Base-by-base conservation (phyloP, 2,113 vertebrate genomes). In the Cheirogaleus medius region DNA sequence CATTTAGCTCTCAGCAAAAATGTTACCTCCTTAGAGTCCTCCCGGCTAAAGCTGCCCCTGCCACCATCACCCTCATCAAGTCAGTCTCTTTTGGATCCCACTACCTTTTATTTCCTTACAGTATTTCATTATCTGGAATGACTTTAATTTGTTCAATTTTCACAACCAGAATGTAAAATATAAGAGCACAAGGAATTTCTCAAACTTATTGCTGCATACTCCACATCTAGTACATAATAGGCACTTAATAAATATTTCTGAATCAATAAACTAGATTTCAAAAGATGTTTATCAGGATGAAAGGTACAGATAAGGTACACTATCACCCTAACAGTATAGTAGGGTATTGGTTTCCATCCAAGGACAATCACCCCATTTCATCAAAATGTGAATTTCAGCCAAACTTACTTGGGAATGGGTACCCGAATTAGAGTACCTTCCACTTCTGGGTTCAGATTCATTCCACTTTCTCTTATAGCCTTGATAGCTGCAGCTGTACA, bases 371-470 rank as follows among this genome's bases (percentile, higher is more conserved):
- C 52, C 52, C 44, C 56, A 10, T 1, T 94, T 77, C 87, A 89
- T 20, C 2, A 0, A 73, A 63, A 0, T 1, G 42, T 17, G 60
- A 81, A 82, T 86, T 92, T 1, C 0, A 78, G 95, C 73, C 91
- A 93, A 39, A 99, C 99, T 99, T 98, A 99, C 99, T 99, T 99
- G 78, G 99, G 99, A 98, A 99, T 96, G 9, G 99, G 99, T 95
- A 99, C 99, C 97, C 99, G 99, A 98, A 99, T 99, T 98, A 99
- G 96, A 1, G 98, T 98, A 97, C 99, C 99, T 34, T 99, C 99
- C 97, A 99, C 99, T 98, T 99, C 99, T 64, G 99, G 99, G 99
- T 99, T 99, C 97, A 99, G 99, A 99, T 99, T 99, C 99, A 99
- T 99, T 98, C 99, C 99, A 97, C 99, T 99, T 98, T 99, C 99